phyloP scores from a whole-genome alignment of 1,140 invertebrate genomes.

The Branchinecta lynchi region DNA sequence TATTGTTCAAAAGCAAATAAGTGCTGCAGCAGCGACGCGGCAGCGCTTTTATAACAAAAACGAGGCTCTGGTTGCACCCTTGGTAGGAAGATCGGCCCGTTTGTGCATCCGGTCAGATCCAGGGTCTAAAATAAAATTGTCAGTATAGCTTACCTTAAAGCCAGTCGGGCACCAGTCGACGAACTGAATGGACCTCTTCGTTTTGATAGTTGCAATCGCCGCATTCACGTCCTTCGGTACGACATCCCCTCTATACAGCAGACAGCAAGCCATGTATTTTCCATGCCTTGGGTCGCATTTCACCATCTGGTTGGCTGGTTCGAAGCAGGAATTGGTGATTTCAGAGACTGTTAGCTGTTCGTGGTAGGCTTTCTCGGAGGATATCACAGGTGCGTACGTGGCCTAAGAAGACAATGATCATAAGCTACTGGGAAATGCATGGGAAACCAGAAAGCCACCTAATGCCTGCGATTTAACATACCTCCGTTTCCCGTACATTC shows the following conservation, averaged over 20 bases:
- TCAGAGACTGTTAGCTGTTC: constrained; percentile 28
- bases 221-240: constrained; percentile 40
- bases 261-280: constrained; percentile 54
- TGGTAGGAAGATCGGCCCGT: too few species aligned
- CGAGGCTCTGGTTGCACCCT: too few species aligned
- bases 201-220: constrained; percentile 38
- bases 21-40: too few species aligned
- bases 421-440: constrained; percentile 33
- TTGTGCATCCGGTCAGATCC: too few species aligned
- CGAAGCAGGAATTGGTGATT: constrained; percentile 29
- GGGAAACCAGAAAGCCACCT: too few species aligned
- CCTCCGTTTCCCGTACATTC: too few species aligned
- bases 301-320: constrained; percentile 31
- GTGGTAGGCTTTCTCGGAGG: constrained; percentile 33
- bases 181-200: constrained; percentile 37
- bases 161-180: constrained; percentile 55
- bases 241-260: constrained; percentile 49
- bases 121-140: too few species aligned
- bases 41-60: too few species aligned
- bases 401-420: constrained; percentile 19
- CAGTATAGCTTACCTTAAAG: constrained; percentile 35
- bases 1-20: too few species aligned
- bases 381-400: constrained; percentile 33
- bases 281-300: constrained; percentile 45
- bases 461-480: too few species aligned